Percentiles rank a stretch among this genome's conserved stretches.
Evolutionary conservation across 2,888 invertebrate species (phyloP).

Genomic region (Acronicta aceris): DNA sequence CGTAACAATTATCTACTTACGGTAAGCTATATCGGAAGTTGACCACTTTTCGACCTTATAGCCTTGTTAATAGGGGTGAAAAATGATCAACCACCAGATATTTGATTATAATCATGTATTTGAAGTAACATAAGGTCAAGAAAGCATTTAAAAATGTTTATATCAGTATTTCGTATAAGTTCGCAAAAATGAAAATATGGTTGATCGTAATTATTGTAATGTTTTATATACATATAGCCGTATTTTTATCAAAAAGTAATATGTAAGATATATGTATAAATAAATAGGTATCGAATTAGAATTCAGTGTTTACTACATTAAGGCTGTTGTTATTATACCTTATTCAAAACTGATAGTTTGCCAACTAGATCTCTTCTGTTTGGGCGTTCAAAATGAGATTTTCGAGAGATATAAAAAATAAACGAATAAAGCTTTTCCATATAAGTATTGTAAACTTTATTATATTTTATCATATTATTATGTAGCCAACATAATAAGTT

Average conservation of each 20-base stretch:
- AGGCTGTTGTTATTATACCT: slow-evolving; percentile 5
- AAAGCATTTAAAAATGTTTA: slow-evolving; percentile 33
- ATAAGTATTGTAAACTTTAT: slow-evolving; percentile 13
- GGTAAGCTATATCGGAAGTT: neutral
- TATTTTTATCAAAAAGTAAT: slow-evolving; percentile 30
- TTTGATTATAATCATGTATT: neutral
- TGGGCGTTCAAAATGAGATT: slow-evolving; percentile 15
- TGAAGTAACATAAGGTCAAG: neutral
- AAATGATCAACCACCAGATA: neutral
- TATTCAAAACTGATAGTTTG: slow-evolving; percentile 6
- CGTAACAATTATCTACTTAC: neutral
- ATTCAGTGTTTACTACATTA: slow-evolving; percentile 13
- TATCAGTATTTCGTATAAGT: slow-evolving; percentile 10
- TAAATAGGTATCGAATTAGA: slow-evolving; percentile 18
- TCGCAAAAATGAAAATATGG: slow-evolving; percentile 13
- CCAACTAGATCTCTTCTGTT: neutral
- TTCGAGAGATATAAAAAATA: slow-evolving; percentile 7
- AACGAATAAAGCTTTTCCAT: slow-evolving; percentile 6
- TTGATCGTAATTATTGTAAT: slow-evolving; percentile 2
- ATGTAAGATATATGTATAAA: slow-evolving; percentile 30
- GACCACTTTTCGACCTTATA: neutral
- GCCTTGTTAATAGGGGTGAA: neutral
- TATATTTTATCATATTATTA: slow-evolving; percentile 14
- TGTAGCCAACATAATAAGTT: slow-evolving; percentile 26
- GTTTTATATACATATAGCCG: slow-evolving; percentile 1